These are phyloP conservation scores for Carlito syrichta DNA, from an alignment of 2,113 vertebrate genomes.

Conservation along the genomic window DNA sequence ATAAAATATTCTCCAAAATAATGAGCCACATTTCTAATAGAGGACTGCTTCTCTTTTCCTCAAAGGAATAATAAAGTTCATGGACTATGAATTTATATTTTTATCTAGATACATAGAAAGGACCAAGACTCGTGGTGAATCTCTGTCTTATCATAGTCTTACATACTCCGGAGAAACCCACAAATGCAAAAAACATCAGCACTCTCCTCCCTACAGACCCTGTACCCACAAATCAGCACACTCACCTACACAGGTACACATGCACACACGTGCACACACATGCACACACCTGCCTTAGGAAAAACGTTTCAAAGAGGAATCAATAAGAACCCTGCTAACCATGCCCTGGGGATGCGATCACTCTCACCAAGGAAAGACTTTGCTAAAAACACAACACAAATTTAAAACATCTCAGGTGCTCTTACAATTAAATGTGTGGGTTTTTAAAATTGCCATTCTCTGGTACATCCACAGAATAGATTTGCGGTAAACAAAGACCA, in stretches of 20 bases:
- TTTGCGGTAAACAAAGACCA: not conserved
- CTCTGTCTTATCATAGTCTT: not conserved
- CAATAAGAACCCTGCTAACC: fast-evolving
- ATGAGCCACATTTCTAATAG: not conserved
- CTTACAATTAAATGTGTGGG: not conserved
- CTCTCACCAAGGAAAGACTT: not conserved
- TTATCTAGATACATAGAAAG: fast-evolving
- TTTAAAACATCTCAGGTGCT: not conserved
- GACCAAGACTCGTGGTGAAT: not conserved
- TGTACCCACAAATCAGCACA: not conserved
- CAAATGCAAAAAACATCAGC: fast-evolving
- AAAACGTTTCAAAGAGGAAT: not conserved
- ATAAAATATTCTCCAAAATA: slow-evolving; percentile 24
- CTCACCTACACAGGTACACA: not conserved
- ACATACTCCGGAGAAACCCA: not conserved
- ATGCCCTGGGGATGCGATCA: not conserved
- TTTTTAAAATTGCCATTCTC: not conserved
- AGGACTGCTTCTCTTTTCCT: not conserved
- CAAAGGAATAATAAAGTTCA: not conserved
- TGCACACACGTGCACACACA: not conserved
- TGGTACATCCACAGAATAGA: not conserved
- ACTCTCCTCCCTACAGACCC: fast-evolving
- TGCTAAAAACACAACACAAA: not conserved
- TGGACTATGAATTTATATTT: not conserved
- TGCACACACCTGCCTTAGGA: not conserved